Evolutionary conservation across 2,797 vertebrate genomes (phyloP), one percentile per base, ranked within the genome.

Genomic region (Echeneis naucrates): DNA sequence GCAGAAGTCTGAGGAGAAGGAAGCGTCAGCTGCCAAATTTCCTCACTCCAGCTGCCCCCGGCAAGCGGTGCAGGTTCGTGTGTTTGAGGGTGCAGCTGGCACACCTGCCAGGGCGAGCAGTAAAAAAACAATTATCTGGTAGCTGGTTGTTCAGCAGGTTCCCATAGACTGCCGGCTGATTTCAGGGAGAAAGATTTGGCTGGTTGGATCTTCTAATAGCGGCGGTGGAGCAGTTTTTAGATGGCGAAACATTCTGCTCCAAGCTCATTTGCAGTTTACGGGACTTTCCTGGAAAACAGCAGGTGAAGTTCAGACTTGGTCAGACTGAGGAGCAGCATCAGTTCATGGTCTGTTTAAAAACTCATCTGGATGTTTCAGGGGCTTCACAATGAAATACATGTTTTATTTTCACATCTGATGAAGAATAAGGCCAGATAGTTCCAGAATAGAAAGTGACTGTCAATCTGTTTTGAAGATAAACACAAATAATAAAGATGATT

Each of bases 131-230:
- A 74, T 89, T 77, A 85, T 80, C 72, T 84, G 48, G 0, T 11
- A 50, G 42, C 50, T 11, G 47, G 84, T 78, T 77, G 71, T 72
- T 83, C 78, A 77, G 80, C 80, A 68, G 23, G 62, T 68, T 74
- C 84, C 60, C 74, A n/a, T n/a, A 5, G 61, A 69, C 83, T 82
- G 81, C 74, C 45, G 54, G 37, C 78, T 75, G 78, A 81, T 79
- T 82, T 64, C 51, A 47, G n/a, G 55, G 67, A 66, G 66, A 70
- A 73, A 67, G n/a, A 62, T 74, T 67, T 67, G 83, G 54, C 77
- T 50, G 77, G 60, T 69, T 64, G 52, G 69, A 38, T 62, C 68
- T 24, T 78, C 63, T 52, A 16, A 13, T n/a, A n/a, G n/a, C n/a
- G n/a, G 57, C 40, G 57, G 61, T 5, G 42, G 55, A 72, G 69